phyloP scores from a whole-genome alignment of 2,113 vertebrate species.

The Hiodon alosoides region DNA sequence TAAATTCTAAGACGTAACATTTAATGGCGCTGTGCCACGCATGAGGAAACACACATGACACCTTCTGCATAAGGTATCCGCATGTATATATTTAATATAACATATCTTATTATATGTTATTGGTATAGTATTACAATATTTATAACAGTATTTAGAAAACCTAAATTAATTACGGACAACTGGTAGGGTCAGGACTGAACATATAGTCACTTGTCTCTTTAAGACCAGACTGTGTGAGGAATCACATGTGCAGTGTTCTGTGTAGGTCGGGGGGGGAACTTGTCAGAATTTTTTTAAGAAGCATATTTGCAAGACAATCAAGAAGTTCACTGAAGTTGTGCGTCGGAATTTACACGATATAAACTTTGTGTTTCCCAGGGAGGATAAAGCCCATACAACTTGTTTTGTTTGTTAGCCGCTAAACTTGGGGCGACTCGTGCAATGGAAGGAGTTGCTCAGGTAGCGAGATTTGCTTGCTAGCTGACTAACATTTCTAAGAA shows the following conservation, averaged over 20 bases:
- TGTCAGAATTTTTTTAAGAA: constrained; percentile 35
- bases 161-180: too few relatives aligned
- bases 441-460: constrained; percentile 54
- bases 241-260: constrained; percentile 41
- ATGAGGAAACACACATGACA: too few relatives aligned
- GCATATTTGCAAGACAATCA: not conserved
- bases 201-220: not conserved
- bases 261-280: constrained; percentile 45
- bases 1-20: too few relatives aligned
- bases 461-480: constrained; percentile 12
- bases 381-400: not conserved
- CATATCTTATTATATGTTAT: too few relatives aligned
- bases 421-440: not conserved
- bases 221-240: constrained; percentile 16
- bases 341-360: not conserved
- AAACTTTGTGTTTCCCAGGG: not conserved
- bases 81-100: too few relatives aligned
- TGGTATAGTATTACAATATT: too few relatives aligned
- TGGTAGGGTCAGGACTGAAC: too few relatives aligned
- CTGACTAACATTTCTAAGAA: too few relatives aligned
- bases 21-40: too few relatives aligned
- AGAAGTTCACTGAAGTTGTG: not conserved
- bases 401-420: not conserved
- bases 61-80: too few relatives aligned
- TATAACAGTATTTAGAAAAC: too few relatives aligned